Evolutionary conservation across 2,113 vertebrate species (phyloP).

Genomic region (Pterophyllum scalare): DNA sequence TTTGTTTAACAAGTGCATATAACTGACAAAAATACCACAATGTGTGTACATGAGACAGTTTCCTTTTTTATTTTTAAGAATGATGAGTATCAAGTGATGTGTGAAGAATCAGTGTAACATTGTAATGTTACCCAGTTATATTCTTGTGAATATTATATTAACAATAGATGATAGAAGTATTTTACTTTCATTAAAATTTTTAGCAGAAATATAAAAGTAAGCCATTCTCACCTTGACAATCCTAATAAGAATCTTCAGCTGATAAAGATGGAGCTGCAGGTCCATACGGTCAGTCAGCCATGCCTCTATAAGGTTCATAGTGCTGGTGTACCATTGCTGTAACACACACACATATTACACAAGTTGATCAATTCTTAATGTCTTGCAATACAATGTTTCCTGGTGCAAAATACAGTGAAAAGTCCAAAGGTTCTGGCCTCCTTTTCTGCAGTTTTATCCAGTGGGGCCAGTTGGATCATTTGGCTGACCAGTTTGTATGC

Average conservation of each 20-base stretch:
- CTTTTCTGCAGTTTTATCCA: no score
- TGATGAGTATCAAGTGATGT: no score
- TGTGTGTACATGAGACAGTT: no score
- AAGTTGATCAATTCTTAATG: no score
- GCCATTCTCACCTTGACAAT: slow-evolving; percentile 87
- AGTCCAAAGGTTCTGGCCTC: no score
- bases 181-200: neutral
- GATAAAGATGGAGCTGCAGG: slow-evolving; percentile 97
- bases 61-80: no score
- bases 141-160: neutral
- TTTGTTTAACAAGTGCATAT: neutral
- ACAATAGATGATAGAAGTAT: neutral
- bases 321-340: slow-evolving; percentile 99
- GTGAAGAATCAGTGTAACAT: no score
- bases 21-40: neutral
- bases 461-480: no score
- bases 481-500: no score
- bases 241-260: slow-evolving; percentile 98
- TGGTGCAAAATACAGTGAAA: no score
- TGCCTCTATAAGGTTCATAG: slow-evolving; percentile 95
- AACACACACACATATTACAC: slow-evolving; percentile 34
- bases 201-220: neutral
- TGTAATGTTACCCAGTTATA: neutral
- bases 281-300: slow-evolving; percentile 99
- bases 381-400: no score